Conservation (phyloP, 2,888 invertebrate species). For the Lycaena phlaeas region DNA sequence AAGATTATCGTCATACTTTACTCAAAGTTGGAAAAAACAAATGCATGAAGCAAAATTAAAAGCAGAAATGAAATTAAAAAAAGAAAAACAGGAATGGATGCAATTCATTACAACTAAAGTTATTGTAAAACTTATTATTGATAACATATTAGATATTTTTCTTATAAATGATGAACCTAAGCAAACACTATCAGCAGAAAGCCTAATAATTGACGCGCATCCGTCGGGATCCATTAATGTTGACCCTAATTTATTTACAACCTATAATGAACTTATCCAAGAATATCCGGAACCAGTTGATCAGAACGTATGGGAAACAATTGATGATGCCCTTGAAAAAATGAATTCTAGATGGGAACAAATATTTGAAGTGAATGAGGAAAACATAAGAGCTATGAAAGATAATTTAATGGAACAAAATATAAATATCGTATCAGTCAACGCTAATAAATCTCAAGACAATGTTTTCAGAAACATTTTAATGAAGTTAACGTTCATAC, state of each 20-base stretch:
- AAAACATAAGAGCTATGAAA: slow-evolving; percentile 47
- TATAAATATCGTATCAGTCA: slow-evolving; percentile 54
- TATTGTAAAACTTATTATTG: slow-evolving; percentile 37
- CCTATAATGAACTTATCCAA: slow-evolving; percentile 47
- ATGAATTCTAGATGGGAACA: slow-evolving; percentile 56
- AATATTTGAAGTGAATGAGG: slow-evolving; percentile 52
- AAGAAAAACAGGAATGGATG: slow-evolving; percentile 36
- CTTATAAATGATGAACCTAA: slow-evolving; percentile 19
- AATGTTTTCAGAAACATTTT: slow-evolving; percentile 39
- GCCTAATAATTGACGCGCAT: slow-evolving; percentile 59
- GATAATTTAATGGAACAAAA: slow-evolving; percentile 45
- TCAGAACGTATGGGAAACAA: slow-evolving; percentile 56
- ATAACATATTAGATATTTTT: slow-evolving; percentile 39
- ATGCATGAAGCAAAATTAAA: slow-evolving; percentile 40
- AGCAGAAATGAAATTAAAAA: slow-evolving; percentile 30
- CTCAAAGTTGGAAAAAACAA: slow-evolving; percentile 51
- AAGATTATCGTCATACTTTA: slow-evolving; percentile 39
- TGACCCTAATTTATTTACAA: slow-evolving; percentile 42
- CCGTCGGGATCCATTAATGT: slow-evolving; percentile 40
- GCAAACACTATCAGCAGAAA: slow-evolving; percentile 31
- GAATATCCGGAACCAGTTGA: slow-evolving; percentile 62
- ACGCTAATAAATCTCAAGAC: slow-evolving; percentile 41
- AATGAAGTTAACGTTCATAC: slow-evolving; percentile 35
- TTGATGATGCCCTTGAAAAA: slow-evolving; percentile 55
- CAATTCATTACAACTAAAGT: slow-evolving; percentile 37